These are phyloP conservation scores for Cheilosia grossa DNA, from an alignment of 2,888 invertebrate species.

Conservation along the genomic window DNA sequence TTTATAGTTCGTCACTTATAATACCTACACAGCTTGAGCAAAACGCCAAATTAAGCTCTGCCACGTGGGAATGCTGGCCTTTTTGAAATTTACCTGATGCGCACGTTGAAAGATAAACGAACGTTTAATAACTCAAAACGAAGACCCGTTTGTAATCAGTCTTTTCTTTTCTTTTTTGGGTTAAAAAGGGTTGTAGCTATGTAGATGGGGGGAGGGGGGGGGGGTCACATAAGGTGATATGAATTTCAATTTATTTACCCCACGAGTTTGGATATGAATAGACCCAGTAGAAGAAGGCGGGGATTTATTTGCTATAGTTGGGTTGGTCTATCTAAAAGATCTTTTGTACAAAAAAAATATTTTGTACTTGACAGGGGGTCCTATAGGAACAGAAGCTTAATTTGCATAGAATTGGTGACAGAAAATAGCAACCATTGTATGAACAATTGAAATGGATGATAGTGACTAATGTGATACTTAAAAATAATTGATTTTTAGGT, in stretches of 20 bases:
- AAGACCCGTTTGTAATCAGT: slow-evolving; percentile 17
- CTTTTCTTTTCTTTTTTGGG: background rate
- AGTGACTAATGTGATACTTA: no score
- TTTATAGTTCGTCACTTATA: no score
- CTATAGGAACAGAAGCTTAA: no score
- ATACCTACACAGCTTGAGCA: no score
- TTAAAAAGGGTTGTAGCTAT: background rate
- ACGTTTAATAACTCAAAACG: slow-evolving; percentile 17
- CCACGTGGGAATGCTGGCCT: background rate
- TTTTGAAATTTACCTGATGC: background rate
- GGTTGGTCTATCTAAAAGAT: no score
- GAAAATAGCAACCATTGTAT: no score
- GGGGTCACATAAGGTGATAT: background rate
- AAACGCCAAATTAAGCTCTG: background rate
- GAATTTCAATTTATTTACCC: background rate
- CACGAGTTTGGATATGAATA: background rate
- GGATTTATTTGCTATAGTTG: background rate
- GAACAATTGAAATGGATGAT: no score
- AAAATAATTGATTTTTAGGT: no score
- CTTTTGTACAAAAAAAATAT: no score
- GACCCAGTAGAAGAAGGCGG: background rate
- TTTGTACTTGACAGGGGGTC: no score
- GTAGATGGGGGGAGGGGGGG: no score
- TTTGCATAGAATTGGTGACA: no score
- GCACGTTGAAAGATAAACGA: slow-evolving; percentile 39